Percentiles rank a stretch among this genome's conserved stretches.
phyloP scores from a whole-genome alignment of 2,113 vertebrate species.

The Apus apus region DNA sequence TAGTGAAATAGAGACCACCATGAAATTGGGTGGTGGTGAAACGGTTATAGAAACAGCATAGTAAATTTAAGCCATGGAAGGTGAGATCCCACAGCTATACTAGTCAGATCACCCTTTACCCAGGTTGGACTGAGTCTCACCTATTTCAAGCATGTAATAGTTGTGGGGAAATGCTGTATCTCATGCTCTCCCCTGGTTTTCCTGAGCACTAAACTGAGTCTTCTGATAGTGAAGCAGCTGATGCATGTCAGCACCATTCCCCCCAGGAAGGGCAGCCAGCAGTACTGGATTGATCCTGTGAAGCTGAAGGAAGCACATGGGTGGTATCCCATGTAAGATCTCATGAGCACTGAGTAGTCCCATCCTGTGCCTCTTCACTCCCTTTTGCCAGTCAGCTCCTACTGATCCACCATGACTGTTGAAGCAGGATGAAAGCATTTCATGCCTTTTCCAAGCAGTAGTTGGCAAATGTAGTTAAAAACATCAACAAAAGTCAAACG shows the following conservation, averaged over 20 bases:
- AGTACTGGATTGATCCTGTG: background rate
- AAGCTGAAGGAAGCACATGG: background rate
- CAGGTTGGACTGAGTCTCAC: background rate
- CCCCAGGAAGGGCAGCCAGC: background rate
- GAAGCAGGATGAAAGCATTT: background rate
- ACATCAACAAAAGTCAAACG: background rate
- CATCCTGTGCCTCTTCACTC: background rate
- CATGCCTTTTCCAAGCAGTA: background rate
- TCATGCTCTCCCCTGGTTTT: background rate
- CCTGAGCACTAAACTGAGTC: background rate
- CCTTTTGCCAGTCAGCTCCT: background rate
- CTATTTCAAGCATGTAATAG: background rate
- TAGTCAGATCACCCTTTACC: background rate
- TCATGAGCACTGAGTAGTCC: background rate
- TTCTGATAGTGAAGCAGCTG: background rate
- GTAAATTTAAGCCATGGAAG: background rate
- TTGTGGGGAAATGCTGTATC: background rate
- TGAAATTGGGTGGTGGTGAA: background rate
- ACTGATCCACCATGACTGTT: background rate
- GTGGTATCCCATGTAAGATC: background rate
- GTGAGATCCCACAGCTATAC: fast-evolving
- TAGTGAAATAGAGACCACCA: background rate
- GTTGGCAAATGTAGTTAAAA: background rate
- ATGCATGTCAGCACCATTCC: background rate
- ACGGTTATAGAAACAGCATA: background rate